These are phyloP conservation scores for Clavelina lepadiformis DNA, from an alignment of 23 tunicate species.

Conservation along the genomic window DNA sequence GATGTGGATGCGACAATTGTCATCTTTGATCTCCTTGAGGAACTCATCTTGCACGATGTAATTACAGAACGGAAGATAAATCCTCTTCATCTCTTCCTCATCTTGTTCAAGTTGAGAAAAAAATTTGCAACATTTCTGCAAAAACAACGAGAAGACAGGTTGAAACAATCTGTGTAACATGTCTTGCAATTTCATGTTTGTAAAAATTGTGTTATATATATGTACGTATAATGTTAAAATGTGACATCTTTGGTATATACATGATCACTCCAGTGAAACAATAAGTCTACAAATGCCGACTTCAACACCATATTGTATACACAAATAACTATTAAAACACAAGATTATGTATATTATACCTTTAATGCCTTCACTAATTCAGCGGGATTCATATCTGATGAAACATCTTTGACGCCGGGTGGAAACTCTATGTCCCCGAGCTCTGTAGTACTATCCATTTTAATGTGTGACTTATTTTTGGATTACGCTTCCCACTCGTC, in stretches of 20 bases:
- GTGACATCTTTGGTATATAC: neutral
- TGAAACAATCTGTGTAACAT: too few relatives aligned
- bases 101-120: slow-evolving; percentile 92
- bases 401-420: slow-evolving; percentile 72
- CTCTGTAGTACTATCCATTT: slow-evolving; percentile 26
- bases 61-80: slow-evolving; percentile 61
- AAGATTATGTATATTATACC: slow-evolving; percentile 26
- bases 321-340: too few relatives aligned
- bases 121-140: slow-evolving; percentile 85
- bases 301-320: too few relatives aligned
- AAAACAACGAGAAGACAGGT: too few relatives aligned
- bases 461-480: neutral
- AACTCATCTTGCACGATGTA: slow-evolving; percentile 75
- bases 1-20: slow-evolving; percentile 45
- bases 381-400: slow-evolving; percentile 74
- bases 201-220: neutral
- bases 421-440: slow-evolving; percentile 63
- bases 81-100: slow-evolving; percentile 55
- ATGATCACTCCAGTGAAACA: neutral
- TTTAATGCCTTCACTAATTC: slow-evolving; percentile 70
- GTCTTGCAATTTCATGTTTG: too few relatives aligned
- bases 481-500: too few relatives aligned
- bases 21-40: slow-evolving; percentile 59
- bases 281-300: too few relatives aligned
- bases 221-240: neutral